Conservation (phyloP, 1,140 invertebrate species). For the Drosophila sproati region DNA sequence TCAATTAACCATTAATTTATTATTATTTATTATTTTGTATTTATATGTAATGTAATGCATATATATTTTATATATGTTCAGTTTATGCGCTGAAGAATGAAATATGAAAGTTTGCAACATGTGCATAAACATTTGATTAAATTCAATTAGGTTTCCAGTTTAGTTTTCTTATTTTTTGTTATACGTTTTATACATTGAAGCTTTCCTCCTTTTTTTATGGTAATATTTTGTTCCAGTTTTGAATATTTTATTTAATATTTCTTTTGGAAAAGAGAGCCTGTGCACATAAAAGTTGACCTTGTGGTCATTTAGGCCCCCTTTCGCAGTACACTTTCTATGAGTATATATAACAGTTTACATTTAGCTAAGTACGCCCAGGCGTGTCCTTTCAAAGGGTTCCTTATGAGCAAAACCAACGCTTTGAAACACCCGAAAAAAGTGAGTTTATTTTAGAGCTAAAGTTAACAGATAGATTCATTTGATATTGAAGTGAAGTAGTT, state of each 20-base stretch:
- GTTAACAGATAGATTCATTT: not conserved
- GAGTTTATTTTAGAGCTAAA: not conserved
- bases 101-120: slow-evolving; percentile 71
- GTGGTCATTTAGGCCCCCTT: not conserved
- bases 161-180: slow-evolving; percentile 17
- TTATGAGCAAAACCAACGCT: slow-evolving; percentile 1
- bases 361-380: slow-evolving; percentile 18
- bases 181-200: slow-evolving; percentile 20
- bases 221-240: slow-evolving; percentile 23
- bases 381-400: slow-evolving; percentile 20
- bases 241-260: not conserved
- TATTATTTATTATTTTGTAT: slow-evolving; percentile 33
- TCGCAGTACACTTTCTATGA: slow-evolving; percentile 27
- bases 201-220: slow-evolving; percentile 16
- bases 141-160: slow-evolving; percentile 49
- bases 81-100: slow-evolving; percentile 44
- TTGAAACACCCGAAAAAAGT: slow-evolving; percentile 24
- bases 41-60: slow-evolving; percentile 28
- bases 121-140: slow-evolving; percentile 75
- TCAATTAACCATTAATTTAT: slow-evolving; percentile 45
- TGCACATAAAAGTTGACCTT: slow-evolving; percentile 27
- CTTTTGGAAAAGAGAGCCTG: slow-evolving; percentile 9
- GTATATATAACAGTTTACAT: slow-evolving; percentile 50
- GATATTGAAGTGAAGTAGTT: not conserved
- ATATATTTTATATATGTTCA: slow-evolving; percentile 43